These are phyloP conservation scores for Porites cylindrica DNA, from an alignment of 92 coral and sea anemone species.

Conservation along the genomic window DNA sequence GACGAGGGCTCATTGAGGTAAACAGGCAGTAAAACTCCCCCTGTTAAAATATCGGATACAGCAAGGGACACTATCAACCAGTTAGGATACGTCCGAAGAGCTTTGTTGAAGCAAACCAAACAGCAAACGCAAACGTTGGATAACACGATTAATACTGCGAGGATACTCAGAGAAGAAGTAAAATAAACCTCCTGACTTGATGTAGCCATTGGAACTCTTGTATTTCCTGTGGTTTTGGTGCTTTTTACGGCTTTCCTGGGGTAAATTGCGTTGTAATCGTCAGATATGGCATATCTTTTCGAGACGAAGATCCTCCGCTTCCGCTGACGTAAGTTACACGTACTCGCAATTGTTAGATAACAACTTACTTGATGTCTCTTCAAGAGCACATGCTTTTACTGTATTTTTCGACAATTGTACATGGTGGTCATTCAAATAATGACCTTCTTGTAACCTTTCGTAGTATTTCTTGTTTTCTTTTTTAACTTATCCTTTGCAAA, in stretches of 20 bases:
- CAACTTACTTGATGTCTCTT: background rate
- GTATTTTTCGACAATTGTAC: background rate
- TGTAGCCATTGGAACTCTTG: background rate
- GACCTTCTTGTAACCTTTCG: background rate
- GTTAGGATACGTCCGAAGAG: conserved; percentile 67
- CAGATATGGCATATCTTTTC: background rate
- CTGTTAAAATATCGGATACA: conserved; percentile 74
- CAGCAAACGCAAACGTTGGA: conserved; percentile 69
- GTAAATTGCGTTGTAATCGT: background rate
- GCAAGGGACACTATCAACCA: conserved; percentile 83
- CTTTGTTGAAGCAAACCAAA: conserved; percentile 68
- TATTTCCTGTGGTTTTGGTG: background rate
- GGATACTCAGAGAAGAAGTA: conserved; percentile 43
- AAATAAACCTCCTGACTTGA: conserved; percentile 13
- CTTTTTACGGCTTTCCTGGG: background rate
- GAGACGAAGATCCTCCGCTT: background rate
- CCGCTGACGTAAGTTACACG: background rate
- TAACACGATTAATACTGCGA: conserved; percentile 59
- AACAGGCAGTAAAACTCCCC: conserved; percentile 72
- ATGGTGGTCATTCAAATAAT: background rate
- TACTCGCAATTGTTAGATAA: background rate
- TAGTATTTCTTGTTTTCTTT: background rate
- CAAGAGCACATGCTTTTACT: background rate
- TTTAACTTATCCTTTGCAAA: background rate
- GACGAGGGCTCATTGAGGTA: conserved; percentile 69